These are phyloP conservation scores for Epinotia brunnichana DNA, from an alignment of 2,888 invertebrate genomes.

Conservation along the genomic window DNA sequence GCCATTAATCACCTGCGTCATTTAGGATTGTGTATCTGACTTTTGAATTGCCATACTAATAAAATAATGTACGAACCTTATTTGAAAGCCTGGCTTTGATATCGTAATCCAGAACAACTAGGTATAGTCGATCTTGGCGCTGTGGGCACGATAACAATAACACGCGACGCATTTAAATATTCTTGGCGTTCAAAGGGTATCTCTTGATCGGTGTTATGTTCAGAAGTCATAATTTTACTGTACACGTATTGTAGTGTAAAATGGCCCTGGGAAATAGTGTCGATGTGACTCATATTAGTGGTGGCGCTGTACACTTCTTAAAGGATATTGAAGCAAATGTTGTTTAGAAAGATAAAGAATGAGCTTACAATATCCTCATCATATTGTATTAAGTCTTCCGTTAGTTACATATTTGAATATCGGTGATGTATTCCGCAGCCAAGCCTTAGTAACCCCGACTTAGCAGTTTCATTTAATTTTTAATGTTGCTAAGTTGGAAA, in stretches of 20 bases:
- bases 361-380: conserved; percentile 11
- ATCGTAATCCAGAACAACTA: no score
- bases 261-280: neutral
- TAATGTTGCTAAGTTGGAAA: conserved; percentile 21
- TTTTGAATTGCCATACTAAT: no score
- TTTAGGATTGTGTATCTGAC: no score
- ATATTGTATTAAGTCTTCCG: conserved; percentile 35
- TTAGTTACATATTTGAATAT: conserved; percentile 26
- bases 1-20: no score
- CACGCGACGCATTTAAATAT: no score
- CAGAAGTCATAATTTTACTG: no score
- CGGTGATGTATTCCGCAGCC: conserved; percentile 21
- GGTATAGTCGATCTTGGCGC: no score
- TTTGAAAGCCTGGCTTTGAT: no score
- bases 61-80: no score
- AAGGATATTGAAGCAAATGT: neutral
- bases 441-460: conserved; percentile 12
- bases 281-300: neutral
- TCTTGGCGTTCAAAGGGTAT: no score
- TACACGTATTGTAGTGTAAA: neutral
- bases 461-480: neutral
- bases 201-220: no score
- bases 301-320: neutral
- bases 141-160: no score
- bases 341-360: neutral